These are phyloP conservation scores for Sebastes steindachneri DNA, from an alignment of 2,797 vertebrate genomes.

Conservation along the genomic window DNA sequence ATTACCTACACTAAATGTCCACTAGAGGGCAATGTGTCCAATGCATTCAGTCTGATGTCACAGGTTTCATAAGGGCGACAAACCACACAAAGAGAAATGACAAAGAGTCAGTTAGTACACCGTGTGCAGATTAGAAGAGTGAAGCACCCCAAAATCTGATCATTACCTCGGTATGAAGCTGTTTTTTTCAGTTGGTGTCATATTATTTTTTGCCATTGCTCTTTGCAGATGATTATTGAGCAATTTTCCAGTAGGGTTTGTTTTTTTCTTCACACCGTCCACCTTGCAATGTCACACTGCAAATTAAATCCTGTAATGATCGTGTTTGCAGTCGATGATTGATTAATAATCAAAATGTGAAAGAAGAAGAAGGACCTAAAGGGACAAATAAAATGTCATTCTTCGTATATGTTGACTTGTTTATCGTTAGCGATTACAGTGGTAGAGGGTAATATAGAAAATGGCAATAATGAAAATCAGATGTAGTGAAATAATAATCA, in stretches of 20 bases:
- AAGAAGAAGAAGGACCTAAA: not conserved
- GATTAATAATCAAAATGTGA: conserved; percentile 4
- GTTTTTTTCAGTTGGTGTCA: not conserved
- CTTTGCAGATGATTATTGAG: not conserved
- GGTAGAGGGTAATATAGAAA: not conserved
- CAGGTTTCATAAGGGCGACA: conserved; percentile 65
- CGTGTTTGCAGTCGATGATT: not conserved
- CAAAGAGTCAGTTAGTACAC: conserved; percentile 61
- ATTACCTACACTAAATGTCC: conserved; percentile 43
- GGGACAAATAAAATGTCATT: not conserved
- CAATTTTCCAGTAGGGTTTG: not conserved
- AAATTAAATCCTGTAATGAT: conserved; percentile 13
- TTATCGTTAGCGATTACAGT: not conserved
- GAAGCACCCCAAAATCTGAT: conserved; percentile 42
- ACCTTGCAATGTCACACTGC: conserved; percentile 3
- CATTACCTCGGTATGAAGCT: conserved; percentile 27
- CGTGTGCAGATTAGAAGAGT: conserved; percentile 47
- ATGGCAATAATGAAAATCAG: not conserved
- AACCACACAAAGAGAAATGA: conserved; percentile 79
- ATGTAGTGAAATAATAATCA: conserved; percentile 13
- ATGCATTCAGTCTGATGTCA: conserved; percentile 70
- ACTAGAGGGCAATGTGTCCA: conserved; percentile 85
- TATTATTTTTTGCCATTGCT: conserved; percentile 10
- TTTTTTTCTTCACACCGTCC: not conserved
- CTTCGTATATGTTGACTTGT: not conserved